A percentile compares a stretch with the other conserved stretches of the same genome.
Conservation (phyloP, 2,797 vertebrate genomes). For the Enteromius unitaeniatus region DNA sequence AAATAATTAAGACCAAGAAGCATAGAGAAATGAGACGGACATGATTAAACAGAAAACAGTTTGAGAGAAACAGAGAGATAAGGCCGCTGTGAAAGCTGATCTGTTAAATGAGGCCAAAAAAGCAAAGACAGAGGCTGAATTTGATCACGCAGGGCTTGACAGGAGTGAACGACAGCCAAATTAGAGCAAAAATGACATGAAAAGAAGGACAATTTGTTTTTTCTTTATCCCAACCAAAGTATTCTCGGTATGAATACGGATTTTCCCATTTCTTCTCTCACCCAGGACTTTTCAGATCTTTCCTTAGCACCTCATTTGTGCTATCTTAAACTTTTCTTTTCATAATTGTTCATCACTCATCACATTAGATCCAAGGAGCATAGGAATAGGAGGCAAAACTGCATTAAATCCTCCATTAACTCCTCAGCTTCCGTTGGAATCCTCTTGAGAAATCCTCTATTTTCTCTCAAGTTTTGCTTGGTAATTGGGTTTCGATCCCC, state of each 20-base stretch:
- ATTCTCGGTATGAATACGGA: no score
- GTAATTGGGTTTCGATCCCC: conserved; percentile 45
- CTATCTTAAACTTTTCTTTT: neutral
- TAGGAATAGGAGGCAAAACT: conserved; percentile 32
- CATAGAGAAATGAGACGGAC: neutral
- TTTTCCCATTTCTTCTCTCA: neutral
- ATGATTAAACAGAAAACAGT: conserved; percentile 2
- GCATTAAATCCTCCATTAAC: conserved; percentile 40
- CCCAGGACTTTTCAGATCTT: neutral
- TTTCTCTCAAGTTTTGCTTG: conserved; percentile 38
- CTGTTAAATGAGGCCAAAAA: conserved; percentile 34
- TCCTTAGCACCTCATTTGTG: conserved; percentile 8
- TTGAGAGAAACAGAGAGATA: neutral
- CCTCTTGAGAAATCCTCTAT: conserved; percentile 43
- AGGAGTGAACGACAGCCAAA: conserved; percentile 2
- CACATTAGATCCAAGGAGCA: neutral
- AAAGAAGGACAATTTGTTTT: neutral
- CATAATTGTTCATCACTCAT: conserved; percentile 29
- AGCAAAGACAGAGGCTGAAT: conserved; percentile 27
- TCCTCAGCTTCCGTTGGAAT: conserved; percentile 22
- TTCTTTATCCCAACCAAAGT: neutral
- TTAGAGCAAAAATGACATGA: neutral
- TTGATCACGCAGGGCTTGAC: conserved; percentile 22
- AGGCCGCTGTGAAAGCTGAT: neutral
- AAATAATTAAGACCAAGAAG: conserved; percentile 3